A percentile compares a stretch with the other conserved stretches of the same genome.
Evolutionary conservation across 2,113 vertebrate species (phyloP).

Genomic region (Alexandromys fortis): DNA sequence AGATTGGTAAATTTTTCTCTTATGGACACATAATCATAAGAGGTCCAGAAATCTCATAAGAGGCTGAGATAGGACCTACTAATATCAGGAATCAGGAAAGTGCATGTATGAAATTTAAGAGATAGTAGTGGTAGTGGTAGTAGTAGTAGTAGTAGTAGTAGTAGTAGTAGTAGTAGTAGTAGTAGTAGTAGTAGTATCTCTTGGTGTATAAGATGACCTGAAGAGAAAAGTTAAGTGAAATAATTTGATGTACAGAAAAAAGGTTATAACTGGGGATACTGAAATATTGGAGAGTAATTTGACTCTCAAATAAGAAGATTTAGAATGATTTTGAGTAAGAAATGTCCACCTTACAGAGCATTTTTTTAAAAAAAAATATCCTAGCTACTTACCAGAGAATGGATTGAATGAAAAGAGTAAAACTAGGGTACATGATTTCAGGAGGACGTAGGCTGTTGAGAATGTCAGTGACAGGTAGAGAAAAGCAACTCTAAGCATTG

Average conservation of each 20-base stretch:
- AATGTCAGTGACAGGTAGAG: not conserved
- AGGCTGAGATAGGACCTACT: not conserved
- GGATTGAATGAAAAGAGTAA: not conserved
- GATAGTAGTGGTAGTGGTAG: not conserved
- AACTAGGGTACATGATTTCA: too few relatives aligned
- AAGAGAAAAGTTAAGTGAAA: not conserved
- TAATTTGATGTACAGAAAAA: not conserved
- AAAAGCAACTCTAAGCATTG: not conserved
- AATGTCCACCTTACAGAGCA: not conserved
- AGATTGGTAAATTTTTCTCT: not conserved
- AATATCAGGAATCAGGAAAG: accelerated
- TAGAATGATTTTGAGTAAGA: not conserved
- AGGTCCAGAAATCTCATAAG: not conserved
- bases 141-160: not conserved
- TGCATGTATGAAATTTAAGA: too few relatives aligned
- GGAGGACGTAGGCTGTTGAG: not conserved
- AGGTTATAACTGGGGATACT: not conserved
- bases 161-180: too few relatives aligned
- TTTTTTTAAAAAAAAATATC: not conserved
- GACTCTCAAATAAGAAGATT: not conserved
- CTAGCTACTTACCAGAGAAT: not conserved
- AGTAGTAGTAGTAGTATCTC: not conserved
- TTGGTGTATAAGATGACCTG: not conserved
- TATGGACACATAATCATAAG: not conserved
- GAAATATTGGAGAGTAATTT: not conserved